Evolutionary conservation across 2,797 vertebrate genomes (phyloP).

Genomic region (Echeneis naucrates): DNA sequence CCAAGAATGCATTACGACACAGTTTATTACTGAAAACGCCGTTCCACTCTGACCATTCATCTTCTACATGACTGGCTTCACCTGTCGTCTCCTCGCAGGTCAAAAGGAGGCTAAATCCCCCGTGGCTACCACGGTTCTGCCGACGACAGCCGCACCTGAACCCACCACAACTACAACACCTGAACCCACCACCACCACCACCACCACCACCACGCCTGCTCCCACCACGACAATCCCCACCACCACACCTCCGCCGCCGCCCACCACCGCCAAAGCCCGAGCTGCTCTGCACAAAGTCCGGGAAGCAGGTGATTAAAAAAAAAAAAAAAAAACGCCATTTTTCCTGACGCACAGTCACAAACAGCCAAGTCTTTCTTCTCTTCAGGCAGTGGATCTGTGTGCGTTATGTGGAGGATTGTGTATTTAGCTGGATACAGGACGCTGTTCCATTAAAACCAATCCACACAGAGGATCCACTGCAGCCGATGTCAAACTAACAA

Average conservation of each 20-base stretch:
- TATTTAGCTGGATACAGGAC: constrained; percentile 49
- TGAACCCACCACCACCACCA: constrained; percentile 67
- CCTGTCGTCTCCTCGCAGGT: constrained; percentile 69
- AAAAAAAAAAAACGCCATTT: neutral
- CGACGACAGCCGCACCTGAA: constrained; percentile 63
- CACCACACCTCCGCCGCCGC: constrained; percentile 46
- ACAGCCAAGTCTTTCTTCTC: constrained; percentile 5
- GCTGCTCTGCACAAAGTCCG: constrained; percentile 82
- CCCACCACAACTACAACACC: constrained; percentile 63
- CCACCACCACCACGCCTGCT: constrained; percentile 28
- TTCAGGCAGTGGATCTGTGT: constrained; percentile 50
- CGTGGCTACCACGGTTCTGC: constrained; percentile 50
- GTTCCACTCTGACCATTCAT: constrained; percentile 53
- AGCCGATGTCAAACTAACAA: constrained; percentile 44
- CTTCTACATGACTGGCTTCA: constrained; percentile 15
- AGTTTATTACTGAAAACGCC: constrained; percentile 61
- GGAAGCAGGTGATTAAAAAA: constrained; percentile 88
- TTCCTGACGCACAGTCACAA: constrained; percentile 23
- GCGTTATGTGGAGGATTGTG: constrained; percentile 46
- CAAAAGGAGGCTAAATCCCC: constrained; percentile 76
- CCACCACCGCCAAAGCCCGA: constrained; percentile 78
- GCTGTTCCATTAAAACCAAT: constrained; percentile 49
- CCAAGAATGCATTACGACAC: constrained; percentile 75
- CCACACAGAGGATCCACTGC: constrained; percentile 41
- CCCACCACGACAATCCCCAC: constrained; percentile 62